Evolutionary conservation across 92 coral and sea anemone genomes (phyloP).

Genomic region (Pocillopora grandis): DNA sequence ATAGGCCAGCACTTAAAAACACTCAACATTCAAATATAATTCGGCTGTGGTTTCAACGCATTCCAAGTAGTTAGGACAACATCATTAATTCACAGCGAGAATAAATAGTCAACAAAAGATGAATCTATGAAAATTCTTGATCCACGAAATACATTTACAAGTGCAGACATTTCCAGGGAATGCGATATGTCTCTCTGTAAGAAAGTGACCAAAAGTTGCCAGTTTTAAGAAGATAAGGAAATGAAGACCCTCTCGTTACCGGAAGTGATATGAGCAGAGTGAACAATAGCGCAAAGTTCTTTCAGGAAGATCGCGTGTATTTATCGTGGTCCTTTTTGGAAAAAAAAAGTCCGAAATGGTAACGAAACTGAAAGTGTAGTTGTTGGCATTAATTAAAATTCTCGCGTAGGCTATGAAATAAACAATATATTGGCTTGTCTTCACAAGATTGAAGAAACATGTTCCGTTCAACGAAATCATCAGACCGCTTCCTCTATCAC

Average conservation of each 20-base stretch:
- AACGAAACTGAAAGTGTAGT: not conserved
- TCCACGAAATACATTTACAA: not conserved
- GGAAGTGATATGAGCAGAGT: not conserved
- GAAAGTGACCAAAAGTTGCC: not conserved
- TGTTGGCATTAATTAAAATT: not conserved
- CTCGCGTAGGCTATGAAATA: not conserved
- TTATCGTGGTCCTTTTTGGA: not conserved
- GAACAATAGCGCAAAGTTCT: not conserved
- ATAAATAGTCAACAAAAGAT: not conserved
- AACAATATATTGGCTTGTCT: not conserved
- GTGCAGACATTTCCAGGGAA: not conserved
- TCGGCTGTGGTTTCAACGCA: not conserved
- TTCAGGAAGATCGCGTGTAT: not conserved
- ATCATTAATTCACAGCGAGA: not conserved
- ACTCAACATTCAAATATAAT: not conserved
- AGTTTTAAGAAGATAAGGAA: not conserved
- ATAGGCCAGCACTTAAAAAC: not conserved
- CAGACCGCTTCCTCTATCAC: not conserved
- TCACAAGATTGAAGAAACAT: not conserved
- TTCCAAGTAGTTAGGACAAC: not conserved
- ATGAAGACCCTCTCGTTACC: not conserved
- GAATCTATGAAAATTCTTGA: not conserved
- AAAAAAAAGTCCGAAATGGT: not conserved
- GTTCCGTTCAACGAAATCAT: not conserved
- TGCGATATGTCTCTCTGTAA: not conserved